Conservation (phyloP, 2,888 invertebrate species). For the Scelioninae gen. 1 region DNA sequence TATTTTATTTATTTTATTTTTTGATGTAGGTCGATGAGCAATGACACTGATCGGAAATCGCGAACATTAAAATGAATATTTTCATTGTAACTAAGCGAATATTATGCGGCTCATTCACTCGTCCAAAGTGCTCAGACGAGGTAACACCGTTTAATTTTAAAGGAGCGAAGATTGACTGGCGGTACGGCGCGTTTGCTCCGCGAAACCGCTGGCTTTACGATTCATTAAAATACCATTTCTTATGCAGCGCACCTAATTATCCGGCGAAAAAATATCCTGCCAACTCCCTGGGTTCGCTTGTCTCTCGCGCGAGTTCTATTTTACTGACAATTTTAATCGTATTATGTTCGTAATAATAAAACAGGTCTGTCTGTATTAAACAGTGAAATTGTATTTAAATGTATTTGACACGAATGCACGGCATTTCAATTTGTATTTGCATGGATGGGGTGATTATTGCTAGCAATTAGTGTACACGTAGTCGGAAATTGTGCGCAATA, state of each 20-base stretch:
- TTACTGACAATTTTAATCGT: constrained; percentile 64
- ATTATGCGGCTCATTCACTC: constrained; percentile 68
- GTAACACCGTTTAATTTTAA: constrained; percentile 75
- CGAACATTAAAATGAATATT: constrained; percentile 65
- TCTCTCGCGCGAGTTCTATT: constrained; percentile 39
- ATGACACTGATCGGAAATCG: constrained; percentile 45
- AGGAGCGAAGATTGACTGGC: constrained; percentile 76
- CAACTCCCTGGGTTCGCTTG: constrained; percentile 21
- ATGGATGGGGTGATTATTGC: constrained; percentile 23
- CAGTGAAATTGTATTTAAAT: constrained; percentile 39
- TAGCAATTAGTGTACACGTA: constrained; percentile 18
- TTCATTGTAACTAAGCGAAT: constrained; percentile 70
- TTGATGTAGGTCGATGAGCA: constrained; percentile 39
- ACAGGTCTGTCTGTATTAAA: constrained; percentile 10
- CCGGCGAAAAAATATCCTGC: constrained; percentile 67
- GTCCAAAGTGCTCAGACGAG: constrained; percentile 39
- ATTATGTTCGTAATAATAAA: constrained; percentile 42
- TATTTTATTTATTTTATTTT: constrained; percentile 14
- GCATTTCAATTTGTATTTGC: constrained; percentile 46
- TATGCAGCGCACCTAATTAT: constrained; percentile 80
- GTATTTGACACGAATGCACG: constrained; percentile 31
- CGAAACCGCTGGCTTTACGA: constrained; percentile 77
- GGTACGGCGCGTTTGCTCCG: constrained; percentile 71
- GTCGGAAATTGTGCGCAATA: background rate
- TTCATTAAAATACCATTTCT: constrained; percentile 82